Base-by-base conservation (phyloP, 2,888 invertebrate genomes). In the Pachycephus smyrnensis region DNA sequence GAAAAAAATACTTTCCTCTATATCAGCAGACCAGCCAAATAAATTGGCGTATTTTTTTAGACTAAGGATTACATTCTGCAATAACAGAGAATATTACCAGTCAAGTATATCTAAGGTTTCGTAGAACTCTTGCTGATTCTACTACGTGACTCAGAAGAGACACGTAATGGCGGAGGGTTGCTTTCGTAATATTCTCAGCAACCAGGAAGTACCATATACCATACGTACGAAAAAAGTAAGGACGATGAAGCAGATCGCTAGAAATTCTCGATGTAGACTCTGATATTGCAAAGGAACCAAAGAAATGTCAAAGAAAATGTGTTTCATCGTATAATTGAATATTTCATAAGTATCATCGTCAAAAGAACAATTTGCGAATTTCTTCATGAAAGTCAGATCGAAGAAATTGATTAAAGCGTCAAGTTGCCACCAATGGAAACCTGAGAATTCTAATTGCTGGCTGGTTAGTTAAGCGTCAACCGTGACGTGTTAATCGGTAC, bases 351-450 rank as follows among this genome's bases (percentile, higher is more conserved):
- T 6, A 23, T 23, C 40, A 23, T 55, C 23, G 9, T 55, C 23
- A 9, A 23, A 55, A 55, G 2, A 23, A 23, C 9, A 55, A 9
- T 23, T 55, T 55, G 23, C 55, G 55, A 55, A 23, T 9, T 0
- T 23, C 55, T 9, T 55, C 15, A 23, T 15, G 1, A 55, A 55
- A 9, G 55, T 55, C 23, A 55, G 23, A 55, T 23, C 40, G 40
- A 55, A 55, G 9, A 55, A 55, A 55, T 23, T 15, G 15, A 23
- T 55, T 55, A 55, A 55, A 55, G 23, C 55, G 1, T 55, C 9
- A 2, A 55, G 73, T 79, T 40, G n/a, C 76, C 33, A 78, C 32
- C 0, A 30, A n/a, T 23, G 74, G 37, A 77, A 80, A 76, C 68
- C 40, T 76, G 71, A 15, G 78, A 78, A 80, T 55, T 15, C 6